These are phyloP conservation scores for Eupithecia insigniata DNA, from an alignment of 2,888 invertebrate species.

Conservation along the genomic window DNA sequence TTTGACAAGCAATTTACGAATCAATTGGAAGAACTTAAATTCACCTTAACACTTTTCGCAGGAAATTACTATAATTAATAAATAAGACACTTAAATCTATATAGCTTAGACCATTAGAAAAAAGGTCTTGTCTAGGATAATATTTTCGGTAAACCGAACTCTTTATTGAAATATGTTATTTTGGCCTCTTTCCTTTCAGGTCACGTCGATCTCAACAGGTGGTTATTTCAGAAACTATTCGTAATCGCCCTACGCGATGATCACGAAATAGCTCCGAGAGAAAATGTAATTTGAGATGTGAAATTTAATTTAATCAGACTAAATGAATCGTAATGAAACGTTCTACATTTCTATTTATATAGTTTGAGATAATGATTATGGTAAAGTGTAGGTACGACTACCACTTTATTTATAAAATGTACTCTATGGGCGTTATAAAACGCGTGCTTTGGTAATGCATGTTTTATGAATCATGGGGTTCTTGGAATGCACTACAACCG, in stretches of 20 bases:
- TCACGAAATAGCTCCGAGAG: constrained; percentile 11
- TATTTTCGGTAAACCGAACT: neutral
- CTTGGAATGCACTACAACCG: too few species aligned
- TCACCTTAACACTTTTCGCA: neutral
- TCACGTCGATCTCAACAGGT: constrained; percentile 26
- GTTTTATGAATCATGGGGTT: too few species aligned
- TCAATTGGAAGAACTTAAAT: neutral
- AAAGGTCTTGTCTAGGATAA: neutral
- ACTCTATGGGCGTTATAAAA: too few species aligned
- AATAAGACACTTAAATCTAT: neutral
- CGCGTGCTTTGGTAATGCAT: too few species aligned
- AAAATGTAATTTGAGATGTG: constrained; percentile 26
- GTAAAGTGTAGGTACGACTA: neutral
- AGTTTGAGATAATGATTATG: constrained; percentile 4
- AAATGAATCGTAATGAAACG: constrained; percentile 10
- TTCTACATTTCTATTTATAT: constrained; percentile 4
- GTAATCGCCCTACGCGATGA: constrained; percentile 22
- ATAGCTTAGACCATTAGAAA: neutral
- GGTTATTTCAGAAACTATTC: constrained; percentile 32
- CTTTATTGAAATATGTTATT: neutral
- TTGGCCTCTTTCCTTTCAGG: constrained; percentile 4
- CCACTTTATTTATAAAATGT: too few species aligned
- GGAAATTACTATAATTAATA: too few species aligned
- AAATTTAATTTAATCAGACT: constrained; percentile 13
- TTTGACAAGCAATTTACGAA: neutral